Evolutionary conservation across 2,888 invertebrate species (phyloP).

Genomic region (Phasia obesa): DNA sequence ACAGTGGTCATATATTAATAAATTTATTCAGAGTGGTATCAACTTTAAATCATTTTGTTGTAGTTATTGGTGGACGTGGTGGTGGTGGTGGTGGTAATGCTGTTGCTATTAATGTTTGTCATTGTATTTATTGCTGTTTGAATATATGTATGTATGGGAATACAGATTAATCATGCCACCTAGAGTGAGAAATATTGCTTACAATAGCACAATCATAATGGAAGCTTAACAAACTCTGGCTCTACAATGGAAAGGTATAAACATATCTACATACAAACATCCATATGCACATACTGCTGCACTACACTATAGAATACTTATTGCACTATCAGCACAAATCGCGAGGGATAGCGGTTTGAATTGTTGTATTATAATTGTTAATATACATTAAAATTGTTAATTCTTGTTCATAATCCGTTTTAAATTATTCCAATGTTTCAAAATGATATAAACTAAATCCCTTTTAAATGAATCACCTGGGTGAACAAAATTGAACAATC

Average conservation of each 20-base stretch:
- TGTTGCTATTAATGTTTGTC: slow-evolving; percentile 24
- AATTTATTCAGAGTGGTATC: slow-evolving; percentile 44
- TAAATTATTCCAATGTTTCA: slow-evolving; percentile 60
- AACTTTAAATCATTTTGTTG: slow-evolving; percentile 51
- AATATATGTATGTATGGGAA: slow-evolving; percentile 41
- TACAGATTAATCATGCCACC: slow-evolving; percentile 73
- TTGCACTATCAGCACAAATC: slow-evolving; percentile 34
- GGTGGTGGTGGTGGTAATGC: neutral
- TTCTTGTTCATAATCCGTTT: slow-evolving; percentile 65
- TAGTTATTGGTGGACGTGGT: neutral
- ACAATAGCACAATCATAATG: slow-evolving; percentile 64
- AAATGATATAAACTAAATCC: slow-evolving; percentile 46
- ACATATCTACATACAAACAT: neutral
- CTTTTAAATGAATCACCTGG: slow-evolving; percentile 58
- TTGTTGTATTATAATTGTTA: slow-evolving; percentile 48
- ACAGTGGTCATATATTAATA: slow-evolving; percentile 42
- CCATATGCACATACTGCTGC: neutral
- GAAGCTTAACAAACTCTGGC: slow-evolving; percentile 30
- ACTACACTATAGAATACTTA: neutral
- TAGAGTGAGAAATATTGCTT: slow-evolving; percentile 73
- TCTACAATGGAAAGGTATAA: slow-evolving; percentile 30
- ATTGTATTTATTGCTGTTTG: slow-evolving; percentile 43
- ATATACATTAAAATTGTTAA: slow-evolving; percentile 66
- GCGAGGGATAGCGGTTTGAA: slow-evolving; percentile 25
- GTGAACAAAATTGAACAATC: slow-evolving; percentile 43